Evolutionary conservation across 2,113 vertebrate species (phyloP), one percentile per base, ranked within the genome.

Genomic region (Recurvirostra avosetta): DNA sequence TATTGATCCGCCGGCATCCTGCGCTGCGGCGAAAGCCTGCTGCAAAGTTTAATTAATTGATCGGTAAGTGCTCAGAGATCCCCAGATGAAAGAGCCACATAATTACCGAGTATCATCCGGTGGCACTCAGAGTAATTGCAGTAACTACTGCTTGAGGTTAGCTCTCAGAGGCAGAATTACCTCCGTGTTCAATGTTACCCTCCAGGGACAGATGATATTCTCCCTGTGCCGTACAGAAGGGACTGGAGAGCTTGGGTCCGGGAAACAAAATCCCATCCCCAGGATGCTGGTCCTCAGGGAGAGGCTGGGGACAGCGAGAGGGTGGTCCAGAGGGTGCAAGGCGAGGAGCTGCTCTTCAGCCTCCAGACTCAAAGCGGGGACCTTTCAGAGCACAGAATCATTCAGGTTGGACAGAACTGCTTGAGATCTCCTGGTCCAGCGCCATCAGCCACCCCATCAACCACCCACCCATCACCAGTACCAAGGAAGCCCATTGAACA

Each of bases 21-120:
- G 53, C 17, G 1, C 34, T 5, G 14, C 15, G 65, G 67, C 8
- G 5, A 77, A 38, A 61, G 72, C 76, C 73, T 78, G 87, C 84
- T 95, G 84, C 71, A 91, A 88, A 83, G 38, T 53, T 88, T 93
- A 96, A 97, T 93, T 89, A 96, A 94, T 95, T 94, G 95, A 94
- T 95, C 94, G 67, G 81, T 62, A 36, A 94, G 77, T 63, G 73
- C 94, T 92, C 90, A 3, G 76, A 89, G 94, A 86, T 84, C 90
- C 82, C 90, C 92, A 87, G 90, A 91, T 81, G 96, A 84, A 50
- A 94, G 59, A 89, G 65, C 56, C 65, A 3, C 8, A 6, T 94
- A 94, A 96, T 97, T 94, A 94, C 80, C 2, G 1, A 84, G 84
- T 45, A 93, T 89, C 92, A 91, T 84, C 92, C 47, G 23, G 84